Base-by-base conservation (phyloP, 2,113 vertebrate genomes). In the Macaca mulatta region DNA sequence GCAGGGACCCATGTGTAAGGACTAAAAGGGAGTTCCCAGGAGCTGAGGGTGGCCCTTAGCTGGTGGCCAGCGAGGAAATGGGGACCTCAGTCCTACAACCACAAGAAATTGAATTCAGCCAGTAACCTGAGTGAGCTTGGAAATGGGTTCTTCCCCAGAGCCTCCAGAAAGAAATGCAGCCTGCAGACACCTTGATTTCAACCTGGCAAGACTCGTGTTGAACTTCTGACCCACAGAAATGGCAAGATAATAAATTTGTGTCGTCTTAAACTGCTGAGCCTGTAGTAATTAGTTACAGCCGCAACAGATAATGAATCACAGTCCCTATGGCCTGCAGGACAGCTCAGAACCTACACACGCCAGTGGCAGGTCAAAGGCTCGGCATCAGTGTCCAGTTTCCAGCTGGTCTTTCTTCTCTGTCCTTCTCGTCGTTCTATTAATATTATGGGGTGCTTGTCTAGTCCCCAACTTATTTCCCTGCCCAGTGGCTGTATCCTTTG, bases 291-390 rank as follows among this genome's bases (percentile, higher is more conserved):
- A 22, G 52, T 32, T 14, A 35, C 52, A 20, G 14, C 57, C 32
- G 4, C 5, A 32, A 20, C 3, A 48, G 30, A 52, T 13, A 69
- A 35, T 3, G 14, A 50, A 0, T 6, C 14, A n/a, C 2, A 27
- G 7, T 11, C 11, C 59, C 9, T 55, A 35, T 1, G 22, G 40
- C 25, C 40, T 40, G 2, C 18, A 22, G 55, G 57, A 67, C 35
- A 17, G 23, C 67, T n/a, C 50, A 25, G 23, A 22, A 8, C 20
- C 27, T 18, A 4, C 8, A 0, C 3, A 67, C 7, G 3, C 27
- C 38, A 32, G n/a, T 2, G 14, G 61, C 0, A 9, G 13, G 52
- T 43, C 82, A 43, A 23, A 55, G 43, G 8, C 38, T 64, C 2
- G 6, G 55, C 57, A 25, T 18, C 43, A 22, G 6, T 4, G 13